phyloP scores from a whole-genome alignment of 1,140 invertebrate genomes.

The Trichoplusia ni region DNA sequence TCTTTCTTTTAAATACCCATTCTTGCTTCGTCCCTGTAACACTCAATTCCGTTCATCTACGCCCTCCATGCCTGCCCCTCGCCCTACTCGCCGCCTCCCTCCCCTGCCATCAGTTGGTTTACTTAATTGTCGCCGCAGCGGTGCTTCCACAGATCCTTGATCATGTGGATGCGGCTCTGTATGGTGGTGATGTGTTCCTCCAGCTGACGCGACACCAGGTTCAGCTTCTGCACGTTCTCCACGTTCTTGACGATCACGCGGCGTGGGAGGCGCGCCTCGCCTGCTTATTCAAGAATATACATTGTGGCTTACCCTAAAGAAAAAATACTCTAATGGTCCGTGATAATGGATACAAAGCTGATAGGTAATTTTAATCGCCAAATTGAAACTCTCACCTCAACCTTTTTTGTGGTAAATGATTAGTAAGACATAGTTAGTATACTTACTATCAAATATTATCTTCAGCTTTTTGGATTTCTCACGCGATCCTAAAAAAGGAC shows the following conservation, averaged over 20 bases:
- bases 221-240: not conserved
- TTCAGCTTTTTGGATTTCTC: not conserved
- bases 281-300: no score
- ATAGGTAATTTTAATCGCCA: no score
- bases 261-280: no score
- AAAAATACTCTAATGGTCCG: no score
- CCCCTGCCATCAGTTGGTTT: no score
- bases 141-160: slow-evolving; percentile 15
- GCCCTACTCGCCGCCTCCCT: not conserved
- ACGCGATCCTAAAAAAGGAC: not conserved
- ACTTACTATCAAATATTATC: not conserved
- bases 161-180: slow-evolving; percentile 6
- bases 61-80: not conserved
- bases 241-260: not conserved
- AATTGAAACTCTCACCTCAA: not conserved
- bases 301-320: not conserved
- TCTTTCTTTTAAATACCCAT: no score
- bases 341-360: no score
- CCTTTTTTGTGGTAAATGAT: no score
- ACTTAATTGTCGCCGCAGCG: not conserved
- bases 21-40: no score
- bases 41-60: not conserved
- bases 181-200: not conserved
- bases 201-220: not conserved
- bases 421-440: no score